Percentiles rank a stretch among this genome's conserved stretches.
Conservation (phyloP, 2,888 invertebrate species). For the Oscheius sp. region DNA sequence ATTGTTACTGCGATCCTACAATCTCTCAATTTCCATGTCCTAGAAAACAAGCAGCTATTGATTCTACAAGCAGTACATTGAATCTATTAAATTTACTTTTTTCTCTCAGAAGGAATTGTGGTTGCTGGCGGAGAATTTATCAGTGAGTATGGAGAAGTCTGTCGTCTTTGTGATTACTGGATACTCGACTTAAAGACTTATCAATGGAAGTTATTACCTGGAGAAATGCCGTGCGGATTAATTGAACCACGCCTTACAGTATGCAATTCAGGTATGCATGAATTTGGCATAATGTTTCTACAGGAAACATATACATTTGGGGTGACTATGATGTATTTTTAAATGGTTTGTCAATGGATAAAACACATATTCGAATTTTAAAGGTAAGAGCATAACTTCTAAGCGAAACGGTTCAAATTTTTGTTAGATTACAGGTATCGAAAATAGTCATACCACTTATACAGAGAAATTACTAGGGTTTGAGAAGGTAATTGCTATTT, state of each 20-base stretch:
- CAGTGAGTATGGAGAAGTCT: background rate
- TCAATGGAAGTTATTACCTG: background rate
- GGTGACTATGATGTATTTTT: slow-evolving; percentile 4
- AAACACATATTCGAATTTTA: slow-evolving; percentile 9
- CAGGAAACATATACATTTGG: slow-evolving; percentile 15
- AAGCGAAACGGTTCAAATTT: background rate
- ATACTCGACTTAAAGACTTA: background rate
- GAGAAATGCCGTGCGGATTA: slow-evolving; percentile 8
- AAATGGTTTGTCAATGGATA: background rate
- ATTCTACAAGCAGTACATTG: background rate
- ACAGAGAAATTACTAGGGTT: too few relatives aligned
- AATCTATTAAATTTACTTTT: background rate
- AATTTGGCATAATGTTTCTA: background rate
- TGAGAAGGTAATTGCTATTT: too few relatives aligned
- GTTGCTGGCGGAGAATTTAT: background rate
- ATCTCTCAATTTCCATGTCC: background rate
- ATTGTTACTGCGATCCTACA: background rate
- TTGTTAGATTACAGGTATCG: slow-evolving; percentile 15
- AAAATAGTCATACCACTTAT: slow-evolving; percentile 5
- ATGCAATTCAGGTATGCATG: background rate
- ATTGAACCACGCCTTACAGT: slow-evolving; percentile 4
- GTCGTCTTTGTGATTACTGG: background rate
- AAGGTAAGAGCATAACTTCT: background rate
- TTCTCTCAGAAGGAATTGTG: background rate
- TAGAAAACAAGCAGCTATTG: background rate